Conservation (phyloP, 2,888 invertebrate genomes). For the Oasisia sp. region DNA sequence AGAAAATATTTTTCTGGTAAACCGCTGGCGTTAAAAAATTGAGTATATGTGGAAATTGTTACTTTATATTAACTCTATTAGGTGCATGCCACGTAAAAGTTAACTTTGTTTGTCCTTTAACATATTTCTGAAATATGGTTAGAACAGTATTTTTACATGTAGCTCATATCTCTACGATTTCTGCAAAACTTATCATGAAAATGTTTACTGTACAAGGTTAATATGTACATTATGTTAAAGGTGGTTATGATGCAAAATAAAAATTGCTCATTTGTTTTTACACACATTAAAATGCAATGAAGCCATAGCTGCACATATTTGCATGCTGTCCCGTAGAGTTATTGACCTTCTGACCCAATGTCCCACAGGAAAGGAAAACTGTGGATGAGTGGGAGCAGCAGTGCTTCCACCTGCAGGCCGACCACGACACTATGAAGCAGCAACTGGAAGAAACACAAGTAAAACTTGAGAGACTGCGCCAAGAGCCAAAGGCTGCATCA, state of each 20-base stretch:
- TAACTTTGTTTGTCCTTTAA: no score
- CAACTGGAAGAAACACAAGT: constrained; percentile 1
- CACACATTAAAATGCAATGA: not conserved
- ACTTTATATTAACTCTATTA: no score
- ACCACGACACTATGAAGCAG: constrained; percentile 19
- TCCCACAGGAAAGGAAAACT: constrained; percentile 3
- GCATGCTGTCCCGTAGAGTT: not conserved
- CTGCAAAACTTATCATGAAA: not conserved
- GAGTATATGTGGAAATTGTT: no score
- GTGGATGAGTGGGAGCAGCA: constrained; percentile 22
- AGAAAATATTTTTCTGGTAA: no score
- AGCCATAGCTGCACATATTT: not conserved
- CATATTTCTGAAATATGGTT: not conserved
- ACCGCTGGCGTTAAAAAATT: no score
- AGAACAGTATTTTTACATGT: not conserved
- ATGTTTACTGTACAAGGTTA: not conserved
- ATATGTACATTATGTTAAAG: not conserved
- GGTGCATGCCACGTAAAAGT: no score
- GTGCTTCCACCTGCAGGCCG: constrained; percentile 24
- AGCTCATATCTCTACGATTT: not conserved
- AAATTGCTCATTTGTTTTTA: not conserved
- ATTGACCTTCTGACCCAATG: not conserved
- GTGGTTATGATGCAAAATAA: not conserved
- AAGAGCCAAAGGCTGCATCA: not conserved
- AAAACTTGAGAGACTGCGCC: not conserved